Conservation (phyloP, 1,140 invertebrate genomes). For the Bombus superbus region DNA sequence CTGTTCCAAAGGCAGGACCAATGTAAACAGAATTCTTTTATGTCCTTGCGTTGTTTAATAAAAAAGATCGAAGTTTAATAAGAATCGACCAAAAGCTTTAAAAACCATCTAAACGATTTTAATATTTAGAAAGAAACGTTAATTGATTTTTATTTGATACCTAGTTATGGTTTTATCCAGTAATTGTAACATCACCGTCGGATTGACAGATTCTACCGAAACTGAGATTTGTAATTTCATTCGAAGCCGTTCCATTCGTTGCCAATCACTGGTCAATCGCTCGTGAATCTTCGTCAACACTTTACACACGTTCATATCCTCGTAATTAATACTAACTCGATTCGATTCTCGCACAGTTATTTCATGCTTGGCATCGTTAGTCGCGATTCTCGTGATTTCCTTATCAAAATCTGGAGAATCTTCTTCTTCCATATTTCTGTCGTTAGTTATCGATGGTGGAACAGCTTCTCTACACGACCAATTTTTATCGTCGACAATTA, state of each 20-base stretch:
- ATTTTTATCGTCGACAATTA: too few species aligned
- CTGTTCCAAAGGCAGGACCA: too few species aligned
- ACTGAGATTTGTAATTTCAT: neutral
- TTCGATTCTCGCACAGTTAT: neutral
- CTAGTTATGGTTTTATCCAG: slow-evolving; percentile 29
- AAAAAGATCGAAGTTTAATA: neutral
- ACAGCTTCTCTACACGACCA: neutral
- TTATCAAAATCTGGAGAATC: neutral
- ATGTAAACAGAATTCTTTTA: neutral
- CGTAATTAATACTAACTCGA: neutral
- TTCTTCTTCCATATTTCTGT: too few species aligned
- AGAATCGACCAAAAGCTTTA: neutral
- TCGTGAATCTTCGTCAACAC: slow-evolving; percentile 22
- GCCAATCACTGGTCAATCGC: neutral
- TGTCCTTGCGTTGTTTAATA: neutral
- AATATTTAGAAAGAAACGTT: neutral
- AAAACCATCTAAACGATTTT: neutral
- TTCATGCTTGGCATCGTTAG: neutral
- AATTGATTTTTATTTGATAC: neutral
- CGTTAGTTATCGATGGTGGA: too few species aligned
- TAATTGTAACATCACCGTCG: neutral
- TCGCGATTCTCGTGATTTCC: too few species aligned
- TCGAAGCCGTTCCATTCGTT: neutral
- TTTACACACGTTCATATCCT: neutral
- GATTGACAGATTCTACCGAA: neutral